A percentile compares a stretch with the other conserved stretches of the same genome.
phyloP scores from a whole-genome alignment of 2,888 invertebrate species.

The Polydrusus cervinus region DNA sequence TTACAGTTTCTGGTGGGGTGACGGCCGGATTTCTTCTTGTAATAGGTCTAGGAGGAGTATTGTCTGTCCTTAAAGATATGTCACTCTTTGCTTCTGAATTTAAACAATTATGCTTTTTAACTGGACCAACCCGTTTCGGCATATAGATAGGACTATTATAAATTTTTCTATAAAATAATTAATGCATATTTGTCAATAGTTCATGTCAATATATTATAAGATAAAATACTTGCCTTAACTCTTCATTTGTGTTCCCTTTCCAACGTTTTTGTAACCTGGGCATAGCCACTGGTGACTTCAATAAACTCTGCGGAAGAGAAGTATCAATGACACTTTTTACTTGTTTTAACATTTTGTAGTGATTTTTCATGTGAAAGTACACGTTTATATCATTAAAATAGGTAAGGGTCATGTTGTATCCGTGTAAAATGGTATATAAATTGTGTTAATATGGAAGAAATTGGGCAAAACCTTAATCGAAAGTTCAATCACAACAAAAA shows the following conservation, averaged over 20 bases:
- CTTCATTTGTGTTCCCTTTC: constrained; percentile 45
- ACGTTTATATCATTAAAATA: constrained; percentile 61
- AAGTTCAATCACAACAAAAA: constrained; percentile 46
- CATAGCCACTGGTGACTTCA: constrained; percentile 51
- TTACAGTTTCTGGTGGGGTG: constrained; percentile 34
- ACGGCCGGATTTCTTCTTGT: constrained; percentile 50
- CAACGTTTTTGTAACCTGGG: constrained; percentile 33
- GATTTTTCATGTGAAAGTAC: constrained; percentile 71
- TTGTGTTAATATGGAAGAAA: constrained; percentile 15
- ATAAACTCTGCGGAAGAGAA: constrained; percentile 64
- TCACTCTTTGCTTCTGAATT: constrained; percentile 50
- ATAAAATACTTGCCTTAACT: constrained; percentile 37
- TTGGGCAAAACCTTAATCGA: neutral
- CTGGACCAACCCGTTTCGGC: constrained; percentile 31
- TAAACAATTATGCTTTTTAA: constrained; percentile 53
- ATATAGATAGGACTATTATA: constrained; percentile 26
- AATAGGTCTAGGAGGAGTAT: constrained; percentile 48
- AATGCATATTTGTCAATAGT: no score
- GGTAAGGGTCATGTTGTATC: constrained; percentile 58
- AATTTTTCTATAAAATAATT: constrained; percentile 34
- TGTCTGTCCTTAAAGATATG: constrained; percentile 33
- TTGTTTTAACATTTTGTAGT: constrained; percentile 68
- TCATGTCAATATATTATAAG: no score
- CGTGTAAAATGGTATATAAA: neutral
- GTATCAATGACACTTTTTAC: constrained; percentile 69